phyloP scores from a whole-genome alignment of 2,797 vertebrate species.

The Sebastiscus tertius region DNA sequence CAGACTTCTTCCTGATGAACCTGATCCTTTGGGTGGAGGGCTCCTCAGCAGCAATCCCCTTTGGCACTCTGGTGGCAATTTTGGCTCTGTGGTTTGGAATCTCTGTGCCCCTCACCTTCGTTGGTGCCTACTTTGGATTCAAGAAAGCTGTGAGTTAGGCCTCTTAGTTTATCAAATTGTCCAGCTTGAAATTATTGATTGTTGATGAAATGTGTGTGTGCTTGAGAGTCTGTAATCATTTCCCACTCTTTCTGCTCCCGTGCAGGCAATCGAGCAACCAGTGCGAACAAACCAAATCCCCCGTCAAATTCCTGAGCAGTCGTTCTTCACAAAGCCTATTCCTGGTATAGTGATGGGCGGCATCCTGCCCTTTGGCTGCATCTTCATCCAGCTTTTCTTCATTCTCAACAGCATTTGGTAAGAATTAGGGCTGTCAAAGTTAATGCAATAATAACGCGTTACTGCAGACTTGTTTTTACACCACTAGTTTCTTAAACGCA shows the following conservation, averaged over 20 bases:
- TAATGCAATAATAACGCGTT: fast-evolving
- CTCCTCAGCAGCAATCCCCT: slow-evolving; percentile 92
- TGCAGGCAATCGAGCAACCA: slow-evolving; percentile 87
- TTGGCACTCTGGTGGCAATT: slow-evolving; percentile 88
- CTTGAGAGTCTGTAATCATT: neutral
- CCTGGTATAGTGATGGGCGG: slow-evolving; percentile 91
- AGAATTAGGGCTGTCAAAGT: slow-evolving; percentile 33
- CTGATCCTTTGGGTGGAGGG: slow-evolving; percentile 93
- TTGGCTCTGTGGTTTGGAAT: slow-evolving; percentile 94
- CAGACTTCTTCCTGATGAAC: slow-evolving; percentile 95
- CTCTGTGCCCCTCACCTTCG: slow-evolving; percentile 90
- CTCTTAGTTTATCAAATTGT: neutral
- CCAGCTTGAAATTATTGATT: neutral
- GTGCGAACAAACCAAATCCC: slow-evolving; percentile 92
- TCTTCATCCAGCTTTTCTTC: slow-evolving; percentile 95
- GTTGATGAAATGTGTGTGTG: neutral
- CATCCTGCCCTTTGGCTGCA: slow-evolving; percentile 92
- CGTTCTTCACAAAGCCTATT: slow-evolving; percentile 89
- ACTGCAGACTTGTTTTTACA: fast-evolving
- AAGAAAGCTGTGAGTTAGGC: slow-evolving; percentile 86
- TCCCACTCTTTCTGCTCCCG: neutral
- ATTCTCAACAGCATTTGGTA: slow-evolving; percentile 96
- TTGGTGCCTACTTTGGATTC: slow-evolving; percentile 93
- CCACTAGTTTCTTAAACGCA: too few species aligned
- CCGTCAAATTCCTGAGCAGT: slow-evolving; percentile 89